Conservation (phyloP, 53 echinoderm and acorn worm species). For the Arbacia lixula region DNA sequence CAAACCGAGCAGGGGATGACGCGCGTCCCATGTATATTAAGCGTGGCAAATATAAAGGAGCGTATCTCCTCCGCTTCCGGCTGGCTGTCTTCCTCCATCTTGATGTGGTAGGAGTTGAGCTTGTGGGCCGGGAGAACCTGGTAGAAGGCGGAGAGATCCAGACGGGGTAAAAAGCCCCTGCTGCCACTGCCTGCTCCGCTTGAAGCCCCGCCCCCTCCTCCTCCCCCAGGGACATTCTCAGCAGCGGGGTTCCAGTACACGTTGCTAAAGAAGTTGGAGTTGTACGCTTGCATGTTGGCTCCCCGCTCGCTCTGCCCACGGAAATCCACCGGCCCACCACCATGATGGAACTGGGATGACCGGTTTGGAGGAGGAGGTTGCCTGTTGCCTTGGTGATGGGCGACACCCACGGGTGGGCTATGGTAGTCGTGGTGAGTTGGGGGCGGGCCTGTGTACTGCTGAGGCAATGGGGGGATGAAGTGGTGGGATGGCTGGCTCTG, state of each 20-base stretch:
- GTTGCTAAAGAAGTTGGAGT: slow-evolving; percentile 50
- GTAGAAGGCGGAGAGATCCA: slow-evolving; percentile 93
- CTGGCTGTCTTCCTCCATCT: slow-evolving; percentile 94
- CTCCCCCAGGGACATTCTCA: slow-evolving; percentile 6
- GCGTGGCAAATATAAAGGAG: slow-evolving; percentile 85
- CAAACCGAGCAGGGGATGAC: slow-evolving; percentile 90
- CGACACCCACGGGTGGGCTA: slow-evolving; percentile 4
- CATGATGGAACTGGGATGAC: slow-evolving; percentile 47
- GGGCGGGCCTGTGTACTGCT: slow-evolving; percentile 6
- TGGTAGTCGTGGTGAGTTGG: slow-evolving; percentile 37
- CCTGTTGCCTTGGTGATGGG: slow-evolving; percentile 41
- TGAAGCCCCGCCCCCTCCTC: background rate
- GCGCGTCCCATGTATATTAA: slow-evolving; percentile 77
- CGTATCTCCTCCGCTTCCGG: slow-evolving; percentile 93
- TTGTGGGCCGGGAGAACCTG: slow-evolving; percentile 93
- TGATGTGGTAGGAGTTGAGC: slow-evolving; percentile 98
- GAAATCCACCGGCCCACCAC: slow-evolving; percentile 3
- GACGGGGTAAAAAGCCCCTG: slow-evolving; percentile 81
- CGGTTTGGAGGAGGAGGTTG: slow-evolving; percentile 8
- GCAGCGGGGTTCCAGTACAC: slow-evolving; percentile 33
- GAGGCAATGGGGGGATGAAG: slow-evolving; percentile 10
- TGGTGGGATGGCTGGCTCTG: slow-evolving; percentile 33
- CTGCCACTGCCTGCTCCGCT: slow-evolving; percentile 50
- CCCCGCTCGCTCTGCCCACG: background rate
- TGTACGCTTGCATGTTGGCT: slow-evolving; percentile 34